Percentiles rank a stretch among this genome's conserved stretches.
Evolutionary conservation across 2,888 invertebrate species (phyloP).

Genomic region (Heliconius ismenius): DNA sequence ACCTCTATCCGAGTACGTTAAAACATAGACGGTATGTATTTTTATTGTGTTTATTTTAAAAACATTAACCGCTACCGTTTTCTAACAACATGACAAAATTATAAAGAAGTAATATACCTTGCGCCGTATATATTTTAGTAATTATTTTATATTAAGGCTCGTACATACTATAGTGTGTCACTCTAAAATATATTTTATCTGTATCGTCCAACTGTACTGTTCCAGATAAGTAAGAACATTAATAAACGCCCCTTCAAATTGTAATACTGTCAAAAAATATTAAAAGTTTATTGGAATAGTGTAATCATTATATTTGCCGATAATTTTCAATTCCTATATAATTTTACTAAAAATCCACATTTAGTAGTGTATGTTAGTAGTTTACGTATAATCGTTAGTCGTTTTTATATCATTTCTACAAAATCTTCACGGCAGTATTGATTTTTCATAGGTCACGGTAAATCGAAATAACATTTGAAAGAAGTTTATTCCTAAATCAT

Average conservation of each 20-base stretch:
- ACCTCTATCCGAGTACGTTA: no score
- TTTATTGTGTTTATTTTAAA: no score
- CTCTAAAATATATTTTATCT: conserved; percentile 8
- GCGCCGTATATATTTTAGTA: no score
- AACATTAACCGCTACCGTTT: no score
- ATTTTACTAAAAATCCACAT: conserved; percentile 1
- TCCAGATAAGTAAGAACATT: conserved; percentile 8
- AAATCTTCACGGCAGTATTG: conserved; percentile 49
- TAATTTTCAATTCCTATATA: neutral
- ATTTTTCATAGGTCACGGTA: conserved; percentile 54
- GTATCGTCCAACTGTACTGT: conserved; percentile 25
- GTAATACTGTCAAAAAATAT: conserved; percentile 19
- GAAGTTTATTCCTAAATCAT: conserved; percentile 16
- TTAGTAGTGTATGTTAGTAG: conserved; percentile 4
- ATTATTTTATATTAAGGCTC: neutral
- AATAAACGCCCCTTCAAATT: conserved; percentile 30
- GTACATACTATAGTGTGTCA: neutral
- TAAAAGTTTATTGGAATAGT: neutral
- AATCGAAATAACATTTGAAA: conserved; percentile 31
- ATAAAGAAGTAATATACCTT: no score
- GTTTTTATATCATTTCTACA: conserved; percentile 4
- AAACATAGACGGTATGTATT: no score
- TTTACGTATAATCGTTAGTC: conserved; percentile 10
- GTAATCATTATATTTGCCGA: neutral
- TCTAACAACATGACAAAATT: no score